Conservation (phyloP, 2,888 invertebrate genomes). For the Ferdinandea cuprea region DNA sequence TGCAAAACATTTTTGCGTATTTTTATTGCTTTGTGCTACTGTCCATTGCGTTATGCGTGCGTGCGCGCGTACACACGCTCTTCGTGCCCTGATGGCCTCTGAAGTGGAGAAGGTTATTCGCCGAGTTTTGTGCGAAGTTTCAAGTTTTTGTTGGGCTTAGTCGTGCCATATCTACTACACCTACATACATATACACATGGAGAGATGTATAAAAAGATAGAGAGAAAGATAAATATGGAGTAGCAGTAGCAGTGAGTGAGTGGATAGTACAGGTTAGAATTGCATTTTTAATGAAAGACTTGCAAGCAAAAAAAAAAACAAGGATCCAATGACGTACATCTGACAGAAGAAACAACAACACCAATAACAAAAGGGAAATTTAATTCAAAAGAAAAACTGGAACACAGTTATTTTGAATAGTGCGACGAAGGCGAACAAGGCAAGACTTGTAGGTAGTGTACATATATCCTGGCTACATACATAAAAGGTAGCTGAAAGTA, state of each 20-base stretch:
- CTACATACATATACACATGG: not conserved
- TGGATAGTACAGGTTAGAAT: conserved; percentile 34
- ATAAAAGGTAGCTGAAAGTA: too few relatives aligned
- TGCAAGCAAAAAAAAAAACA: conserved; percentile 20
- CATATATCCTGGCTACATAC: too few relatives aligned
- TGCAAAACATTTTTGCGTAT: conserved; percentile 1
- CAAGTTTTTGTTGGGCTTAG: conserved; percentile 5
- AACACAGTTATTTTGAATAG: not conserved
- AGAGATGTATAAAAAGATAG: not conserved
- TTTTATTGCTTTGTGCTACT: not conserved
- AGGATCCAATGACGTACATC: not conserved
- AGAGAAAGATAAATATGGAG: conserved; percentile 38
- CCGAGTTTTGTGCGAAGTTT: conserved; percentile 42
- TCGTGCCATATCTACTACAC: conserved; percentile 15
- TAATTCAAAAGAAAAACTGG: conserved; percentile 18
- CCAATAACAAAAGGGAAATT: conserved; percentile 30
- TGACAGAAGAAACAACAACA: not conserved
- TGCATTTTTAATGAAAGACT: conserved; percentile 37
- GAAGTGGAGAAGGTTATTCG: conserved; percentile 69
- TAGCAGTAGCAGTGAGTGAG: conserved; percentile 16
- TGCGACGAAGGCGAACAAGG: too few relatives aligned
- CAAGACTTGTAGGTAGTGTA: too few relatives aligned
- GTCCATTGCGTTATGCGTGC: conserved; percentile 4
- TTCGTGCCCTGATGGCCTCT: conserved; percentile 65
- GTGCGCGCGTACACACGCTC: conserved; percentile 40